A percentile compares a stretch with the other conserved stretches of the same genome.
Conservation (phyloP, 2,797 vertebrate species). For the Trichosurus vulpecula region DNA sequence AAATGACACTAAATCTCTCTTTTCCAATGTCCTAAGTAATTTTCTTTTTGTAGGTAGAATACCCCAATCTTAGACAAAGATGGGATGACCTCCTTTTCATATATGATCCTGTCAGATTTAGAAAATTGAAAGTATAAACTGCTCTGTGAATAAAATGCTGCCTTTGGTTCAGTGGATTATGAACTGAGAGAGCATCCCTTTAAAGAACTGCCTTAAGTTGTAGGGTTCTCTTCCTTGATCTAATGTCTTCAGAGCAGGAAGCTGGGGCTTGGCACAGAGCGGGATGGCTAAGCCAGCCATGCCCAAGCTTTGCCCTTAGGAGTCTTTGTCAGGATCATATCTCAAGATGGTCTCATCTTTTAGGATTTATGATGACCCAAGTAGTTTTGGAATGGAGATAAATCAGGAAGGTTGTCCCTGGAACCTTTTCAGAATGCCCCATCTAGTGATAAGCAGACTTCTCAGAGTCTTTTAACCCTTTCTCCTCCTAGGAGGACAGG, state of each 20-base stretch:
- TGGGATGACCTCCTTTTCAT: not conserved
- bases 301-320: slow-evolving; percentile 25
- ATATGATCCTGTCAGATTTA: not conserved
- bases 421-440: slow-evolving; percentile 17
- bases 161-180: not conserved
- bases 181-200: not conserved
- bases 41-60: slow-evolving; percentile 24
- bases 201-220: not conserved
- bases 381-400: slow-evolving; percentile 40
- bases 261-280: not conserved
- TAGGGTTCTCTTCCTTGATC: not conserved
- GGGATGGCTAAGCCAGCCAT: not conserved
- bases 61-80: not conserved
- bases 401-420: slow-evolving; percentile 4
- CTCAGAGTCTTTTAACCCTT: slow-evolving; percentile 46
- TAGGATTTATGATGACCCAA: slow-evolving; percentile 11
- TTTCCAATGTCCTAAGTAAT: slow-evolving; percentile 40
- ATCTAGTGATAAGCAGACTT: slow-evolving; percentile 26
- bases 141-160: not conserved
- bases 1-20: not conserved
- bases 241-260: not conserved
- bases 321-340: slow-evolving; percentile 32
- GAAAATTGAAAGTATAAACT: not conserved
- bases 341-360: slow-evolving; percentile 55
- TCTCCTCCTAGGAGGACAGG: not conserved